Conservation (phyloP, 2,797 vertebrate species). For the Urophycis tenuis region DNA sequence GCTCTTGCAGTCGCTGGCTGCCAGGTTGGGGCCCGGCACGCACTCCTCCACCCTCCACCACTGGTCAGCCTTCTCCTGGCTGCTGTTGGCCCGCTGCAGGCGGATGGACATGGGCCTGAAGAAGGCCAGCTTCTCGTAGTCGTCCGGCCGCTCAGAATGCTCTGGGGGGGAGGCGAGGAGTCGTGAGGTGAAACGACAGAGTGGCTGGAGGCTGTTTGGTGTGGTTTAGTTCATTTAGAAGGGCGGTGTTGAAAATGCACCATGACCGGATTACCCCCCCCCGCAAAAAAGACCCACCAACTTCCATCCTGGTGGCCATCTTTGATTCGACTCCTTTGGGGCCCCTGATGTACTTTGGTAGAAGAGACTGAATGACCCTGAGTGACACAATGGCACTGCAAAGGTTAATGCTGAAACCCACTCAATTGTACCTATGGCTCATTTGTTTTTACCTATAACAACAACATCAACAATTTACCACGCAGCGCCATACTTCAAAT, state of each 20-base stretch:
- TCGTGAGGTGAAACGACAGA: background rate
- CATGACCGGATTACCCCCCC: background rate
- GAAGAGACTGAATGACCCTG: conserved; percentile 62
- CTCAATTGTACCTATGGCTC: background rate
- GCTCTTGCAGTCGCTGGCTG: conserved; percentile 56
- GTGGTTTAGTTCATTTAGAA: background rate
- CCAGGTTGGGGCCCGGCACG: conserved; percentile 33
- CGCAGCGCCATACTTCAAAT: background rate
- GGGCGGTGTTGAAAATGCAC: background rate
- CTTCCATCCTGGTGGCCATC: conserved; percentile 59
- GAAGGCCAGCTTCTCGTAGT: conserved; percentile 60
- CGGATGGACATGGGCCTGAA: conserved; percentile 70
- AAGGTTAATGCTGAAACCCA: background rate
- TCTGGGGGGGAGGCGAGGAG: conserved; percentile 35
- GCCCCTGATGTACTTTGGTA: conserved; percentile 65
- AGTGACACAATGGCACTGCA: conserved; percentile 18
- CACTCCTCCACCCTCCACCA: conserved; percentile 78
- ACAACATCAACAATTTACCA: background rate
- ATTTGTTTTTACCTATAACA: background rate
- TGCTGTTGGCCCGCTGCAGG: conserved; percentile 56
- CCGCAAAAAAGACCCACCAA: conserved; percentile 41
- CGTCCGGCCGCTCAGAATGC: conserved; percentile 46
- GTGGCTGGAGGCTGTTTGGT: background rate
- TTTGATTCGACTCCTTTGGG: conserved; percentile 63
- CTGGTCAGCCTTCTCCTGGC: conserved; percentile 43